Conservation (phyloP, 2,113 vertebrate genomes). For the Ceyx melanurus region DNA sequence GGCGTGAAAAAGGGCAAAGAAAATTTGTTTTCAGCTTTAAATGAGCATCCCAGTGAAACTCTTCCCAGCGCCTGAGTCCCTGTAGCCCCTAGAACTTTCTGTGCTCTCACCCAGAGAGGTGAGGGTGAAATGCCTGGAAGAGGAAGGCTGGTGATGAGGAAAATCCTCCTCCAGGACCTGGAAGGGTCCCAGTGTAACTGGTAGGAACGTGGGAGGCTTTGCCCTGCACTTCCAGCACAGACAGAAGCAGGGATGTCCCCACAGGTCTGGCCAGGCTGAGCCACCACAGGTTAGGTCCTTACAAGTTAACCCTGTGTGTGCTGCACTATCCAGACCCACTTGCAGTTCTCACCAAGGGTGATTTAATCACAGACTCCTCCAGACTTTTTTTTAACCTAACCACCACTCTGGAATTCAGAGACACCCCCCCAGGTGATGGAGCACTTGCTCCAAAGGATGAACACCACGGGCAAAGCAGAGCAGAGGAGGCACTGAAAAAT, state of each 20-base stretch:
- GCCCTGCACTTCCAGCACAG: not conserved
- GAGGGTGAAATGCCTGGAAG: not conserved
- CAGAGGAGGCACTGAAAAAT: not conserved
- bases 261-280: not conserved
- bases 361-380: not conserved
- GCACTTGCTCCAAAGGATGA: not conserved
- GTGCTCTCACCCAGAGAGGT: not conserved
- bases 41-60: not conserved
- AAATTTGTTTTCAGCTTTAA: constrained; percentile 15
- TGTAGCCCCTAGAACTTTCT: not conserved
- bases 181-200: rapidly evolving
- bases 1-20: constrained; percentile 44
- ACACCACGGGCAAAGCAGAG: not conserved
- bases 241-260: not conserved
- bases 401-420: not conserved
- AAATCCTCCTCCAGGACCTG: not conserved
- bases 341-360: not conserved
- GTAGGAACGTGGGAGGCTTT: not conserved
- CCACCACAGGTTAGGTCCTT: not conserved
- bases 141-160: not conserved
- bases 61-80: not conserved
- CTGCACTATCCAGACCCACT: not conserved
- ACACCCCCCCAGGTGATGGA: not conserved
- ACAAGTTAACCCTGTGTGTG: not conserved
- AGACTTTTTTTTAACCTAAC: not conserved